Evolutionary conservation across 2,113 vertebrate genomes (phyloP), one percentile per base, ranked within the genome.

Genomic region (Hucho hucho): DNA sequence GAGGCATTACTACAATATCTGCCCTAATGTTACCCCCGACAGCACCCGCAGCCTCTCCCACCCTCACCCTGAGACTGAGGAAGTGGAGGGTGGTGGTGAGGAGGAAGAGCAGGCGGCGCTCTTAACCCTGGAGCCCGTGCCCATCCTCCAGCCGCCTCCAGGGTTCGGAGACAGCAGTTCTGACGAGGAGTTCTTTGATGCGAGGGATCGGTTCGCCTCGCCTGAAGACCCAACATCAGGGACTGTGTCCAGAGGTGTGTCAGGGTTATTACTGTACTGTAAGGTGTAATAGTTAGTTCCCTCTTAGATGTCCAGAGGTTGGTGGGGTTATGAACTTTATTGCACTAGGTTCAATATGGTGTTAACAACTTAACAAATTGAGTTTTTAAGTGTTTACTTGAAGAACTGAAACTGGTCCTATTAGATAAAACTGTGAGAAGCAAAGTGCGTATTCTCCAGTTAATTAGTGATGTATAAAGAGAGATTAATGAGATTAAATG

Each of bases 171-270:
- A 98, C 79, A 96, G 95, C 87, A 98, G 97, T 82, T 98, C 98
- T 0, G 98, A 98, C 12, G 96, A 98, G 20, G 97, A 98, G 84
- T 97, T 97, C 90, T 98, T 95, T 69, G 97, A 98, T 0, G 96
- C 96, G 6, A 93, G 93, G 16, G 96, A 98, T 79, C 89, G 92
- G 82, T 93, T 98, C 14, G 93, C 91, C 20, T 93, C 89, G 1
- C 86, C 88, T 11, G 92, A 92, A 76, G 89, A 92, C 88, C 81
- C 91, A 0, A 87, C 70, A 0, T 89, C 83, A 16, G 87, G 75
- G 0, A 72, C 75, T 6, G 64, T 63, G 5, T 59, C 73, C n/a
- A 88, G 73, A 93, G 91, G 93, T 92, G 76, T 86, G 81, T 59
- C 25, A 20, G 1, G 37, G 80, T 71, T 74, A 1, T 61, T 25